Percentiles rank a stretch among this genome's conserved stretches.
These are phyloP conservation scores for Rhincodon typus DNA, from an alignment of 2,797 vertebrate species.

Conservation along the genomic window DNA sequence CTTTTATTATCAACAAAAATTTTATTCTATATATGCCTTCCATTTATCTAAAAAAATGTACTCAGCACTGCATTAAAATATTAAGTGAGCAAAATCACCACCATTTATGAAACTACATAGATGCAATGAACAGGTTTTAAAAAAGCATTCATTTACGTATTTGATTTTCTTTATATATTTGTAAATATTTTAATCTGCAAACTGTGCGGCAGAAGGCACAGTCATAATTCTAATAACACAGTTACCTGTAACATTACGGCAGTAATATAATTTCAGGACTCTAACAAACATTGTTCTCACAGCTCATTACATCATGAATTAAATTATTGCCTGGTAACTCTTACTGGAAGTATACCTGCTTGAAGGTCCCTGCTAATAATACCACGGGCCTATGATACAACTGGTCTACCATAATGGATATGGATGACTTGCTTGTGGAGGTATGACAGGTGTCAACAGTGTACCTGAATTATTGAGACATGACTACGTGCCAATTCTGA, in stretches of 20 bases:
- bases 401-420: background rate
- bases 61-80: background rate
- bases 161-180: background rate
- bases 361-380: background rate
- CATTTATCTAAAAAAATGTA: background rate
- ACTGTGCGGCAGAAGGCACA: background rate
- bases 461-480: background rate
- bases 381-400: background rate
- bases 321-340: background rate
- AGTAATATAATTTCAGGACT: background rate
- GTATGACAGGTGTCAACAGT: background rate
- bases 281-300: background rate
- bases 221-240: background rate
- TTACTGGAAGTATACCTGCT: background rate
- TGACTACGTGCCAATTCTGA: background rate
- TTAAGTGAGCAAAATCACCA: background rate
- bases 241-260: background rate
- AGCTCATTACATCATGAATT: background rate
- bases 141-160: background rate
- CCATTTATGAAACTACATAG: background rate
- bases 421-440: background rate
- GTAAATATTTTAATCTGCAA: background rate
- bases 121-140: background rate
- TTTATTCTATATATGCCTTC: background rate
- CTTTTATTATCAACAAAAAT: background rate